A percentile compares a stretch with the other conserved stretches of the same genome.
Conservation (phyloP, 2,113 vertebrate species). For the Axis porcinus region DNA sequence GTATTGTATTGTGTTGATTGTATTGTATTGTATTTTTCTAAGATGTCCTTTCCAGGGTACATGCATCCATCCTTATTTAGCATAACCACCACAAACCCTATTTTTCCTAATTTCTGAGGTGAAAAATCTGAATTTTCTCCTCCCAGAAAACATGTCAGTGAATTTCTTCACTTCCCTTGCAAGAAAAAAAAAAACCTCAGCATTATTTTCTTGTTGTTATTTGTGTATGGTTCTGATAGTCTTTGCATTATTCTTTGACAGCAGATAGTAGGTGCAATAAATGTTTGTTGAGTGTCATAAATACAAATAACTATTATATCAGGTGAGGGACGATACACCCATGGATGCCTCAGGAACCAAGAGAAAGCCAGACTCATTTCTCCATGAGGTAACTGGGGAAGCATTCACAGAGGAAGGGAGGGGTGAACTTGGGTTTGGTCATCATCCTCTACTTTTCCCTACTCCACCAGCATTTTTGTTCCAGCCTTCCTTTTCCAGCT, state of each 20-base stretch:
- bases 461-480: neutral
- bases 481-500: neutral
- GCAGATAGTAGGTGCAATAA: neutral
- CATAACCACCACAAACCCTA: neutral
- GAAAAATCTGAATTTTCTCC: neutral
- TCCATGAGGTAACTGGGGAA: neutral
- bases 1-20: neutral
- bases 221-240: neutral
- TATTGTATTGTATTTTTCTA: neutral
- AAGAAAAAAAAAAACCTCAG: neutral
- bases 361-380: neutral
- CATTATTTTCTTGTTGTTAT: neutral
- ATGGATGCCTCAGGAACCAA: neutral
- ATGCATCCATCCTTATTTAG: neutral
- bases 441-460: neutral
- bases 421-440: neutral
- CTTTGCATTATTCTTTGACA: neutral
- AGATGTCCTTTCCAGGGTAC: neutral
- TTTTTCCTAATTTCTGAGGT: neutral
- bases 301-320: neutral
- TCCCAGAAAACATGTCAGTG: neutral
- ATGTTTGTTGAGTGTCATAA: neutral
- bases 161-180: neutral
- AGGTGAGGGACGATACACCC: neutral
- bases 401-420: neutral